Conservation (phyloP, 2,888 invertebrate genomes). For the Leucophenga maculata region DNA sequence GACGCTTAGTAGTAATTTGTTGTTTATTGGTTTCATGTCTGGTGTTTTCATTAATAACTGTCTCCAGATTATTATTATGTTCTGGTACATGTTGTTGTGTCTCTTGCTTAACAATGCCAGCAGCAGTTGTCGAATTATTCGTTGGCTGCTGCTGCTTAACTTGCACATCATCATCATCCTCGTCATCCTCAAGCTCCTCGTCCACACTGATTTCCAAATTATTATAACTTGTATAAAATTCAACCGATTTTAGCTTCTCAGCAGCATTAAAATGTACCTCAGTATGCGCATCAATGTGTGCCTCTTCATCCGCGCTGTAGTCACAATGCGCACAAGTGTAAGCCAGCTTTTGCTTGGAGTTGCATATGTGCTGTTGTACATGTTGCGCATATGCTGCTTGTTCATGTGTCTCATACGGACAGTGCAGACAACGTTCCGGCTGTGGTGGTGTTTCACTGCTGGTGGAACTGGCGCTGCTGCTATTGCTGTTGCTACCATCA, state of each 20-base stretch:
- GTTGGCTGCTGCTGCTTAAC: not conserved
- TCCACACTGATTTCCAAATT: slow-evolving; percentile 69
- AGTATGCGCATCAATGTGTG: slow-evolving; percentile 84
- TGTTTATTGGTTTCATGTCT: slow-evolving; percentile 18
- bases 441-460: slow-evolving; percentile 38
- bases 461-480: slow-evolving; percentile 48
- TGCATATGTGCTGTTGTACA: slow-evolving; percentile 80
- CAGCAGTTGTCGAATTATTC: too few relatives aligned
- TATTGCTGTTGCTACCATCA: slow-evolving; percentile 59
- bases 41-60: slow-evolving; percentile 62
- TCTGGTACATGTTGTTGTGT: slow-evolving; percentile 30
- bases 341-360: slow-evolving; percentile 74
- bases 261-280: slow-evolving; percentile 80
- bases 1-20: not conserved
- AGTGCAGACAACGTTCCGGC: slow-evolving; percentile 77
- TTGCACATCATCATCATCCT: slow-evolving; percentile 17
- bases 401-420: slow-evolving; percentile 85
- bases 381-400: slow-evolving; percentile 84
- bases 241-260: slow-evolving; percentile 66
- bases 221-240: slow-evolving; percentile 70
- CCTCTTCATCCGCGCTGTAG: slow-evolving; percentile 82
- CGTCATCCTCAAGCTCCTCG: slow-evolving; percentile 36
- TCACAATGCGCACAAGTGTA: slow-evolving; percentile 87
- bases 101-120: slow-evolving; percentile 55
- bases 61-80: slow-evolving; percentile 66